A percentile compares a stretch with the other conserved stretches of the same genome.
These are phyloP conservation scores for Anas platyrhynchos DNA, from an alignment of 2,113 vertebrate species.

Conservation along the genomic window DNA sequence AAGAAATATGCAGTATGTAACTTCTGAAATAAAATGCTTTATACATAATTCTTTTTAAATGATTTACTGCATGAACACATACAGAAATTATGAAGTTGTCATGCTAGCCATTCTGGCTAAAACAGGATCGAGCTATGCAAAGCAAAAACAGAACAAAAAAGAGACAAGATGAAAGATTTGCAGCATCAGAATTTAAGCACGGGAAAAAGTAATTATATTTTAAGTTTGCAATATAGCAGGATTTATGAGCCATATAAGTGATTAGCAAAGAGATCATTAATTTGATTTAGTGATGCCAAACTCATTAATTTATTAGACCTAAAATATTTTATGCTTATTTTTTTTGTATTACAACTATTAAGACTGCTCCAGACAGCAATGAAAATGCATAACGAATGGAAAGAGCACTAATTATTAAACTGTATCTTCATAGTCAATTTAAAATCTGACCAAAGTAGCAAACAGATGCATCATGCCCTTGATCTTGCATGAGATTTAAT, in stretches of 20 bases:
- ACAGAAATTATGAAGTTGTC: background rate
- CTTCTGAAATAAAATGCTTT: constrained; percentile 25
- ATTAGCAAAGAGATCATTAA: constrained; percentile 39
- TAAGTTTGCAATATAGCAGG: background rate
- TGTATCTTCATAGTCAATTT: constrained; percentile 42
- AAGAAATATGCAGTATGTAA: background rate
- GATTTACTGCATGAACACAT: background rate
- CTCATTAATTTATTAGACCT: constrained; percentile 45
- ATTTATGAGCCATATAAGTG: constrained; percentile 27
- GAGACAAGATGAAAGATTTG: background rate
- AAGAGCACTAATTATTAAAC: constrained; percentile 58
- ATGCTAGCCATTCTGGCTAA: constrained; percentile 8
- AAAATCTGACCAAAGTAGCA: constrained; percentile 58
- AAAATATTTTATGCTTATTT: constrained; percentile 31
- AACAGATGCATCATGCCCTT: constrained; percentile 61
- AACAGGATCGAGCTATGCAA: constrained; percentile 2
- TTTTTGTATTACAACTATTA: constrained; percentile 33
- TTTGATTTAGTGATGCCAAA: constrained; percentile 43
- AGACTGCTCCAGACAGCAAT: constrained; percentile 65
- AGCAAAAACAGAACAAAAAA: constrained; percentile 32
- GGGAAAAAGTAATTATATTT: constrained; percentile 9
- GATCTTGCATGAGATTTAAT: constrained; percentile 60
- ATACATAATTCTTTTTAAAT: background rate
- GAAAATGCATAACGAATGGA: constrained; percentile 43
- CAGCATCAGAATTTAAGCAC: constrained; percentile 27